These are phyloP conservation scores for Nomada lathburiana DNA, from an alignment of 2,888 invertebrate genomes.

Conservation along the genomic window DNA sequence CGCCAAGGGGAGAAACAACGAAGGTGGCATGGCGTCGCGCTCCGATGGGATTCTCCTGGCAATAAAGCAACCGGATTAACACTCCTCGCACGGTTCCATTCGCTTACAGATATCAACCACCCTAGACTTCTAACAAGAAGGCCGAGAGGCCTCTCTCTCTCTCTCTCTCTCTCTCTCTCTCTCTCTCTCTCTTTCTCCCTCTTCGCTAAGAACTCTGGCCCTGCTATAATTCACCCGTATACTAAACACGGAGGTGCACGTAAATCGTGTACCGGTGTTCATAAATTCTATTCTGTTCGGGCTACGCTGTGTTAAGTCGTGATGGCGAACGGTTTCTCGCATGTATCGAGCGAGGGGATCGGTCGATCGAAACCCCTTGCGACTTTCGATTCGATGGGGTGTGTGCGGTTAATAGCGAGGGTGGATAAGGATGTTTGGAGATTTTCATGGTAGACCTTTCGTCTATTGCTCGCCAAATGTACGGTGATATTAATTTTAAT, in stretches of 20 bases:
- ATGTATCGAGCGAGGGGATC: constrained; percentile 23
- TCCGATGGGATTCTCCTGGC: constrained; percentile 71
- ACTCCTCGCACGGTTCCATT: constrained; percentile 39
- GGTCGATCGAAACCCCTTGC: constrained; percentile 17
- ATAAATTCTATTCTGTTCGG: constrained; percentile 37
- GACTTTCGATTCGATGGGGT: background rate
- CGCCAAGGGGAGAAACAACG: constrained; percentile 47
- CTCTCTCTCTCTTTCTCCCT: background rate
- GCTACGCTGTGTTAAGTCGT: constrained; percentile 13
- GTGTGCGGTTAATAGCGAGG: background rate
- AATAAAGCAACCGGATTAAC: constrained; percentile 76
- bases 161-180: background rate
- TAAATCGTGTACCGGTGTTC: constrained; percentile 46
- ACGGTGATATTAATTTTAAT: no score
- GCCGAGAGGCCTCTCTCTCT: constrained; percentile 42
- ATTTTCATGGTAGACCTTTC: no score
- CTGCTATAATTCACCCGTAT: constrained; percentile 69
- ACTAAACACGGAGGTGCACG: constrained; percentile 51
- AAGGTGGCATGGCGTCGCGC: constrained; percentile 64
- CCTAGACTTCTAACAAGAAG: constrained; percentile 5
- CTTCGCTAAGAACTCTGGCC: constrained; percentile 52
- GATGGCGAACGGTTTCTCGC: constrained; percentile 12
- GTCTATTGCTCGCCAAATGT: no score
- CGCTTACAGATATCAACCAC: constrained; percentile 32
- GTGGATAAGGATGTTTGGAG: no score